phyloP scores from a whole-genome alignment of 2,797 vertebrate species.

The Onychomys arenicola region DNA sequence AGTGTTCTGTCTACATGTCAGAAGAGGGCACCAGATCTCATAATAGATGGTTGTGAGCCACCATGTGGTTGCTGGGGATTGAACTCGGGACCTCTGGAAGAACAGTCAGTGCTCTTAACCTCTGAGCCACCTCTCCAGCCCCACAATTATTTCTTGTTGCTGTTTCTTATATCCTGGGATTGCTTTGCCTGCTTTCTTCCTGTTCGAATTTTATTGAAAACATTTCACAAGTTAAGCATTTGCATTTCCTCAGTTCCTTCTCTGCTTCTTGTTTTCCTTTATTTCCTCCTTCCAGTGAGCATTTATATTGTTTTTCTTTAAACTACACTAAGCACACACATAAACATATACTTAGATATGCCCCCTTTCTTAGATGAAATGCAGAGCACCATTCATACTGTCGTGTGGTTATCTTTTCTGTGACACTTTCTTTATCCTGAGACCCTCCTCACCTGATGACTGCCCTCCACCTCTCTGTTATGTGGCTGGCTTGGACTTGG shows the following conservation, averaged over 20 bases:
- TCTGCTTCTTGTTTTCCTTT: background rate
- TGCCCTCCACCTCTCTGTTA: fast-evolving
- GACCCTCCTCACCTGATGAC: background rate
- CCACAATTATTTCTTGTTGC: background rate
- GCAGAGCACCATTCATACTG: background rate
- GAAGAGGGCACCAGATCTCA: no score
- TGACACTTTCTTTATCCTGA: background rate
- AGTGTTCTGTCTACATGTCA: no score
- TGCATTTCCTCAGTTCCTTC: background rate
- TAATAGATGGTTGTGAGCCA: no score
- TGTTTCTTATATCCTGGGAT: background rate
- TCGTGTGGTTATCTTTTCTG: background rate
- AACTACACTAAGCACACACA: background rate
- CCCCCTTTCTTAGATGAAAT: background rate
- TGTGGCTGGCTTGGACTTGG: fast-evolving
- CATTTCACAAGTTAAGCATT: background rate
- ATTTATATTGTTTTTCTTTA: background rate
- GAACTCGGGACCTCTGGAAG: no score
- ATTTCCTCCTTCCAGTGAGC: background rate
- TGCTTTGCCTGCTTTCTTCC: background rate
- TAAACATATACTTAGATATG: background rate
- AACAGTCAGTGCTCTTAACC: no score
- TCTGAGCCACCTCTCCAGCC: no score
- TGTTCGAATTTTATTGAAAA: background rate
- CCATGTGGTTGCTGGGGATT: no score